phyloP scores from a whole-genome alignment of 2,113 vertebrate species.

The Cercopithecus mona region DNA sequence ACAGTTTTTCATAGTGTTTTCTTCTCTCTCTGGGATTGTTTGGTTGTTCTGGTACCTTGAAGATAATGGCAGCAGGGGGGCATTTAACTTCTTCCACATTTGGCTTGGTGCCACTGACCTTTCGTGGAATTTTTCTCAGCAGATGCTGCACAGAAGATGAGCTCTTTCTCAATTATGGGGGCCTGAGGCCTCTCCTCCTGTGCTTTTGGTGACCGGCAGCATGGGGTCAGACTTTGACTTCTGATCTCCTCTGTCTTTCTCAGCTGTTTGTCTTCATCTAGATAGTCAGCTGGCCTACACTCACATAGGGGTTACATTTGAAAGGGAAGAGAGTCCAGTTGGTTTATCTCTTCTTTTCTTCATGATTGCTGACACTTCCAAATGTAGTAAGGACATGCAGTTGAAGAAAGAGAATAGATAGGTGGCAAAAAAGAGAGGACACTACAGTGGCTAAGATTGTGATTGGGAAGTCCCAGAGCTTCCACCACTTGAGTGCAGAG shows the following conservation, averaged over 20 bases:
- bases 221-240: not conserved
- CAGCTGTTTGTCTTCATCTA: not conserved
- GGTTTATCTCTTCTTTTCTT: not conserved
- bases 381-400: not conserved
- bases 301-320: not conserved
- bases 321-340: not conserved
- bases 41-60: not conserved
- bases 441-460: not conserved
- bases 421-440: not conserved
- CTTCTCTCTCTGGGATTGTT: not conserved
- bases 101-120: not conserved
- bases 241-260: slow-evolving; percentile 28
- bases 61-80: not conserved
- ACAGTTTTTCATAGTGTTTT: not conserved
- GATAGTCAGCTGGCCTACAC: not conserved
- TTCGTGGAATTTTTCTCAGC: not conserved
- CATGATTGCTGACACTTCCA: not conserved
- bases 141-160: not conserved
- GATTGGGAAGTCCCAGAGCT: not conserved
- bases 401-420: not conserved
- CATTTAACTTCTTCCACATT: not conserved
- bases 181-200: accelerated
- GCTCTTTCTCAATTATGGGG: not conserved
- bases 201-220: not conserved
- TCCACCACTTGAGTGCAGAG: not conserved